A percentile compares a stretch with the other conserved stretches of the same genome.
Conservation (phyloP, 2,888 invertebrate species). For the Allygus modestus region DNA sequence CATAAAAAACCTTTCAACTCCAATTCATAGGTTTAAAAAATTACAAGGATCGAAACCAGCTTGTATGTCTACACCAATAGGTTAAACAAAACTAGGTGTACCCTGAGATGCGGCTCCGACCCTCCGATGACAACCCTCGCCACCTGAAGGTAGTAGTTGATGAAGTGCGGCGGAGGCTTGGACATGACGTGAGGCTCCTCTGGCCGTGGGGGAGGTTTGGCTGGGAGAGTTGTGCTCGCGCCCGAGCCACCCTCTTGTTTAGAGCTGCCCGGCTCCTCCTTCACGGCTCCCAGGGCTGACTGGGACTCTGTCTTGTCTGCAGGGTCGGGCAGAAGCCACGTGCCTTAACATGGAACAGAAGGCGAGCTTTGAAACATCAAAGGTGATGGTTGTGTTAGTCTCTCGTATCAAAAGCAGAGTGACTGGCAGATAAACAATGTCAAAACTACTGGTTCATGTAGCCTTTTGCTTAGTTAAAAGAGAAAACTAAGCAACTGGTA, state of each 20-base stretch:
- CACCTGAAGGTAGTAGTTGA: slow-evolving; percentile 67
- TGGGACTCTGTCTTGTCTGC: neutral
- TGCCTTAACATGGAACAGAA: slow-evolving; percentile 9
- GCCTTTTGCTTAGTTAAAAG: too few relatives aligned
- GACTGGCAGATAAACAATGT: too few relatives aligned
- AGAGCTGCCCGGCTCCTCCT: slow-evolving; percentile 36
- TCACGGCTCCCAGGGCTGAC: neutral
- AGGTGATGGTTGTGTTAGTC: too few relatives aligned
- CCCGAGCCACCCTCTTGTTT: neutral
- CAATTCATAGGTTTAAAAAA: too few relatives aligned
- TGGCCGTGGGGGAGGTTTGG: neutral
- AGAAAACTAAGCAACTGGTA: too few relatives aligned
- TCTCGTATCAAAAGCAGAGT: too few relatives aligned
- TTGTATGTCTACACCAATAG: too few relatives aligned
- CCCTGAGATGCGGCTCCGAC: slow-evolving; percentile 66
- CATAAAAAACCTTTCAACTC: too few relatives aligned
- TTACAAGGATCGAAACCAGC: too few relatives aligned
- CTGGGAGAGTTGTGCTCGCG: neutral
- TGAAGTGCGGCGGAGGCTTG: slow-evolving; percentile 61
- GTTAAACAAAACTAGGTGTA: too few relatives aligned
- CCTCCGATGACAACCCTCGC: slow-evolving; percentile 68
- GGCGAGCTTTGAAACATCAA: too few relatives aligned
- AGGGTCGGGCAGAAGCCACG: slow-evolving; percentile 50
- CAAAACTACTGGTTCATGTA: too few relatives aligned
- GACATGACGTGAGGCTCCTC: neutral